Base-by-base conservation (phyloP, 2,113 vertebrate species). In the Phylloscopus trochilus region DNA sequence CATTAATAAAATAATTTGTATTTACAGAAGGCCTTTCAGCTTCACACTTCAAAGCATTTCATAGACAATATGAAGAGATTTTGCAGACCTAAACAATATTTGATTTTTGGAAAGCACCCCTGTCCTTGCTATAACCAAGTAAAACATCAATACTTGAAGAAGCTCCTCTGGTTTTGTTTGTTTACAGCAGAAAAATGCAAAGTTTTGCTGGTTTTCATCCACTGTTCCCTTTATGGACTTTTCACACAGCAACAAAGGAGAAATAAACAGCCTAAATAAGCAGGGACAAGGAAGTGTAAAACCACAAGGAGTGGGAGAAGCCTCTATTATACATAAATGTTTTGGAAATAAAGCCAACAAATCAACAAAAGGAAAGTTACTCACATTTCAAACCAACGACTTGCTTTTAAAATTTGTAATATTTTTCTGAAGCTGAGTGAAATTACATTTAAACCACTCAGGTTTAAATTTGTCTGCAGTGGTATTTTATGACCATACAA, bases 301-400 rank as follows among this genome's bases (percentile, higher is more conserved):
- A 69, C 28, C 46, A 49, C 52, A 35, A 66, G 43, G 64, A 85
- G 1, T n/a, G 23, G 58, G 26, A 51, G 59, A 64, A 73, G 19
- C 68, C n/a, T 75, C 31, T 16, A 6, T 2, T 27, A 13, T 3
- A 41, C 11, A 47, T 56, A 75, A 74, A 56, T 19, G 39, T 52
- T 72, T 33, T 10, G n/a, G 56, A 84, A 95, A 78, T 74, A 87
- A 93, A 94, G 28, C 64, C 68, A 63, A 46, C 77, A 59, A 31
- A 63, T 49, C 77, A 59, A 31, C 15, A 44, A 62, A 77, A 80
- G 26, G 44, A 77, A 89, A 46, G 35, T 37, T 44, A 2, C 35
- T n/a, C 43, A 33, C 77, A 55, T 75, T 81, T 89, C 76, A 83
- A 85, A 30, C 15, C 27, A 46, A 56, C 4, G 56, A 37, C 55